Base-by-base conservation (phyloP, 1,140 invertebrate species). In the Episyrphus balteatus region DNA sequence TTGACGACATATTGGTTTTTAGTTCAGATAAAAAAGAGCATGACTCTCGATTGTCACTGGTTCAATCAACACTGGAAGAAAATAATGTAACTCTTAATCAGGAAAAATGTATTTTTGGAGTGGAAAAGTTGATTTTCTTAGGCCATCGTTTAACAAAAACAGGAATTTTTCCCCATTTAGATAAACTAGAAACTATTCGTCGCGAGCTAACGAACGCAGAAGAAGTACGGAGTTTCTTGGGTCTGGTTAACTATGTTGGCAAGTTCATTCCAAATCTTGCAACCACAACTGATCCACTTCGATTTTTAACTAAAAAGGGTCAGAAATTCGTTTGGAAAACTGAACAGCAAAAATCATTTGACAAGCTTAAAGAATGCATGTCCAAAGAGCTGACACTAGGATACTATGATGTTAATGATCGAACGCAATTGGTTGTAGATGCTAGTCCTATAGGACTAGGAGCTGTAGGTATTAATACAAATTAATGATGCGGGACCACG, bases 371-470 rank as follows among this genome's bases (percentile, higher is more conserved):
- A 48, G 21, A 44, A n/a, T 30, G 5, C 13, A 46, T 55, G 12
- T 15, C 40, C 3, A n/a, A 17, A 5, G 3, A 17, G 3, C 10
- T 33, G 11, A 50, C 43, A 3, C 37, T 64, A 34, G 56, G 58
- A 5, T 58, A 58, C 33, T 58, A 55, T 32, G 53, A 59, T 37
- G 41, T 46, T 10, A 42, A 58, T 17, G 49, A 51, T 19, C 32
- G 55, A 38, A 70, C 68, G 1, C 48, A 56, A 36, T 51, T 71
- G 13, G 53, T 70, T 15, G 66, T 69, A 8, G 71, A 73, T 57
- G 70, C 70, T 1, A 70, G 68, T 46, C 70, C 69, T n/a, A 61
- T 65, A 8, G 68, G 56, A 9, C 45, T 74, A 43, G 68, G 44
- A 18, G 44, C 44, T 36, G 44, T 36, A n/a, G n/a, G n/a, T n/a